Conservation (phyloP, 2,888 invertebrate genomes). For the Drosophila phalerata region DNA sequence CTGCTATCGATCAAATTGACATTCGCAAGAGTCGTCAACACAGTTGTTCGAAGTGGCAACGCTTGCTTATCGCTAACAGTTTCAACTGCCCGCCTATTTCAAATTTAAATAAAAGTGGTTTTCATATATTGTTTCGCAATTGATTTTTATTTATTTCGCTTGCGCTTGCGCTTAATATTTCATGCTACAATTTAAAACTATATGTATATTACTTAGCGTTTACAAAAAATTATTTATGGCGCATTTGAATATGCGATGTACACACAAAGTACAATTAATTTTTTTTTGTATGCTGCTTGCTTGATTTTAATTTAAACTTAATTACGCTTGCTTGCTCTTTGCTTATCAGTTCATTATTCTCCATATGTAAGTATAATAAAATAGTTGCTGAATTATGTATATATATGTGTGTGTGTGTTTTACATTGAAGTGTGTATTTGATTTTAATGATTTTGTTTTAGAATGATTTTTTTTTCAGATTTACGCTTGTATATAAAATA, state of each 20-base stretch:
- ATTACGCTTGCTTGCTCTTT: conserved; percentile 71
- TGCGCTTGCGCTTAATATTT: conserved; percentile 70
- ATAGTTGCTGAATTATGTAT: conserved; percentile 44
- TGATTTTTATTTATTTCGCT: conserved; percentile 54
- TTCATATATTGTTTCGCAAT: conserved; percentile 42
- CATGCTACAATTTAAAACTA: conserved; percentile 77
- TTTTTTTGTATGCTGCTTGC: conserved; percentile 26
- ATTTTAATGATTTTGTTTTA: conserved; percentile 25
- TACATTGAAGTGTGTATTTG: conserved; percentile 27
- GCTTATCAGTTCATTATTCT: conserved; percentile 80
- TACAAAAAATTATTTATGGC: conserved; percentile 71
- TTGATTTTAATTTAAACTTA: conserved; percentile 51
- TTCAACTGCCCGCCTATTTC: not conserved
- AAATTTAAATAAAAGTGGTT: conserved; percentile 1
- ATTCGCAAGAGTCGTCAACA: conserved; percentile 3
- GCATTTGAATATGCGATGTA: conserved; percentile 50
- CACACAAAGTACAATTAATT: conserved; percentile 15
- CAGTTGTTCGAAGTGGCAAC: conserved; percentile 8
- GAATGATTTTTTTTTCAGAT: conserved; percentile 16
- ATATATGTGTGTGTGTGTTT: conserved; percentile 13
- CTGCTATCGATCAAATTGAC: conserved; percentile 1
- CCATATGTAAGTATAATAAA: conserved; percentile 67
- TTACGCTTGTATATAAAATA: conserved; percentile 59
- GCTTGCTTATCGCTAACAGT: not conserved
- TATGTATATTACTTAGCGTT: conserved; percentile 61